Evolutionary conservation across 2,888 invertebrate genomes (phyloP).

Genomic region (Anticlea derivata): DNA sequence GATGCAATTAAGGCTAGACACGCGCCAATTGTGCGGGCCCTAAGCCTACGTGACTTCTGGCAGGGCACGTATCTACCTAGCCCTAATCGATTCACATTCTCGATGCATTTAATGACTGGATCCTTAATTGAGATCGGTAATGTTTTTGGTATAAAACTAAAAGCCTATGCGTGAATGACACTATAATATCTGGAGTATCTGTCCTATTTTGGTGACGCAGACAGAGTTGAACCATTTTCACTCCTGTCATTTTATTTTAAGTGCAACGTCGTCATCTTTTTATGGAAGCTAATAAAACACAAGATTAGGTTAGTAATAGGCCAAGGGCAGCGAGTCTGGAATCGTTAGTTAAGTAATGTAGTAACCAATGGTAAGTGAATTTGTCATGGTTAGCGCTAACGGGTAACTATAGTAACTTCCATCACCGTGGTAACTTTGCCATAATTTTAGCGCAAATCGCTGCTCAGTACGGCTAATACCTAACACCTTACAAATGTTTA

Average conservation of each 20-base stretch:
- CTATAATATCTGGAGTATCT: slow-evolving; percentile 13
- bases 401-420: no score
- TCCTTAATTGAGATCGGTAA: slow-evolving; percentile 48
- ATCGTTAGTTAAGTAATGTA: no score
- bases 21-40: slow-evolving; percentile 49
- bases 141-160: slow-evolving; percentile 24
- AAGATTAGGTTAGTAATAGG: background rate
- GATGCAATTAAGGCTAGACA: slow-evolving; percentile 52
- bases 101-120: slow-evolving; percentile 57
- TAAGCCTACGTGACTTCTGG: slow-evolving; percentile 67
- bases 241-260: background rate
- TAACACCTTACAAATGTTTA: no score
- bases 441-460: no score
- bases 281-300: background rate
- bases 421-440: no score
- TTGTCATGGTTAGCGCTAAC: no score
- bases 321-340: no score
- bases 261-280: background rate
- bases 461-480: no score
- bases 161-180: slow-evolving; percentile 14
- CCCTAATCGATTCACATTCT: slow-evolving; percentile 53
- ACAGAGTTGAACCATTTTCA: slow-evolving; percentile 6
- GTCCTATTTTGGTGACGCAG: background rate
- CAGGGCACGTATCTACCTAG: slow-evolving; percentile 54
- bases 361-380: no score